Conservation (phyloP, 2,113 vertebrate species). For the Neotragus moschatus region DNA sequence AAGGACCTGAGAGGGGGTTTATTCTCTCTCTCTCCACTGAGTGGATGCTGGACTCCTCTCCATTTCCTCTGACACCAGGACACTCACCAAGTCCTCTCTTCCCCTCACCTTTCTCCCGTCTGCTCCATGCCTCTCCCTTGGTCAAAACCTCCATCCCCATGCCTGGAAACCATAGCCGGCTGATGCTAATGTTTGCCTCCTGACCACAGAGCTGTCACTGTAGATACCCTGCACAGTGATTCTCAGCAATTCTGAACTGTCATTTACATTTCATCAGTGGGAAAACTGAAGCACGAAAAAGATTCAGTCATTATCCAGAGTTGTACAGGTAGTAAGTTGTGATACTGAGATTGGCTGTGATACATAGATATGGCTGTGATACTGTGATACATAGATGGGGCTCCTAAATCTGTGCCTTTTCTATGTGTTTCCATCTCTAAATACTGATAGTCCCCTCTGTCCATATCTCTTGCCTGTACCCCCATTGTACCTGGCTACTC, state of each 20-base stretch:
- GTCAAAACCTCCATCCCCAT: neutral
- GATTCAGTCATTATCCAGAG: neutral
- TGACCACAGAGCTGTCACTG: neutral
- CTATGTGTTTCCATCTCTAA: neutral
- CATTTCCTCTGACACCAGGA: neutral
- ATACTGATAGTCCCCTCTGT: neutral
- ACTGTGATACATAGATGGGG: neutral
- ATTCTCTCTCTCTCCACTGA: neutral
- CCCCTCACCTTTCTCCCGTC: neutral
- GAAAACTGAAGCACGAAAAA: neutral
- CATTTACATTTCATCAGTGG: neutral
- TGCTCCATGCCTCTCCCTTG: neutral
- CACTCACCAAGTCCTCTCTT: neutral
- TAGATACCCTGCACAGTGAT: fast-evolving
- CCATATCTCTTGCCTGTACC: neutral
- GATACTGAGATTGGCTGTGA: neutral
- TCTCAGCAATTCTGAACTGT: neutral
- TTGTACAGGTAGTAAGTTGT: neutral
- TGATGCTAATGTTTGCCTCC: neutral
- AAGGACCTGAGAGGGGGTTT: neutral
- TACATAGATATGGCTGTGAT: too few species aligned
- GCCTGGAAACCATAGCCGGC: neutral
- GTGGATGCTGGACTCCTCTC: neutral
- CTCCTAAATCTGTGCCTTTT: neutral
- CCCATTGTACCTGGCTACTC: neutral